Conservation (phyloP, 2,888 invertebrate species). For the Deilephila elpenor region DNA sequence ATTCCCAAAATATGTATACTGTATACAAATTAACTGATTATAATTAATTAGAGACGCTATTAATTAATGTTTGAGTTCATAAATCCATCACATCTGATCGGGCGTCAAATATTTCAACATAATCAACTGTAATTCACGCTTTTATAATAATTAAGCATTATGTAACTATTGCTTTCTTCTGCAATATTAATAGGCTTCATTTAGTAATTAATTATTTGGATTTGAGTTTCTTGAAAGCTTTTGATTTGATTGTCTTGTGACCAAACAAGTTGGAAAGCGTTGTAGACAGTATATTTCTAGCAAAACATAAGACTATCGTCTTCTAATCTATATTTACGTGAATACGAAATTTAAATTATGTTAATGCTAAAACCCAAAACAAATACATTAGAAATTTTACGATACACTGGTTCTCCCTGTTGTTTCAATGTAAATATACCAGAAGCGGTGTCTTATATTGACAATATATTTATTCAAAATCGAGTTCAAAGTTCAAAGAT, state of each 20-base stretch:
- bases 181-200: constrained; percentile 8
- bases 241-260: background rate
- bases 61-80: constrained; percentile 13
- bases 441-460: background rate
- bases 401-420: background rate
- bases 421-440: background rate
- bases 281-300: background rate
- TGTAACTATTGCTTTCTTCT: constrained; percentile 10
- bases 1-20: background rate
- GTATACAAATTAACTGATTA: constrained; percentile 24
- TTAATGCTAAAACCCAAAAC: constrained; percentile 8
- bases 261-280: background rate
- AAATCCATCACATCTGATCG: constrained; percentile 12
- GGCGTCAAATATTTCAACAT: constrained; percentile 16
- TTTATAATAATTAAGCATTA: constrained; percentile 16
- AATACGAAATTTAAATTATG: background rate
- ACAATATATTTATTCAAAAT: background rate
- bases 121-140: constrained; percentile 1
- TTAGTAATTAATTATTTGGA: background rate
- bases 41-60: constrained; percentile 20
- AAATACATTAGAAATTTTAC: constrained; percentile 4
- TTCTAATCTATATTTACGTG: background rate
- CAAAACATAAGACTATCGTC: background rate
- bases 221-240: background rate
- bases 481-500: background rate